Base-by-base conservation (phyloP, 64 coral and sea anemone genomes). In the Dendronephthya gigantea region DNA sequence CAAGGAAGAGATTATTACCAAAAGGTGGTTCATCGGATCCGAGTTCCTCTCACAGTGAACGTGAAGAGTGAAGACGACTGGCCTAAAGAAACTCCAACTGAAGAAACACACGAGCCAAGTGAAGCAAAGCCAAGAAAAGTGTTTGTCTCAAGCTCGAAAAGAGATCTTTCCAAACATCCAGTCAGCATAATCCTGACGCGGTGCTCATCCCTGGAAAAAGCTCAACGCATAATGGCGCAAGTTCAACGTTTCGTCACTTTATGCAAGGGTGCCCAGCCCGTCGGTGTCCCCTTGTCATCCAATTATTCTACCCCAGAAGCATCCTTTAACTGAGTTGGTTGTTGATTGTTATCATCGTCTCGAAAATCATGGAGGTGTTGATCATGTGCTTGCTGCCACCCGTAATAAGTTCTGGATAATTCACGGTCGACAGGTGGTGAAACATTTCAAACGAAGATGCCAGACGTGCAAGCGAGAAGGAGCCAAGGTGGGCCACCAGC, bases 1-100 rank as follows among this genome's bases (percentile, higher is more conserved):
- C 17, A 39, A 36, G 15, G 28, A 0, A 12, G 58, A 66, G 29
- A 15, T 23, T 27, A 36, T 79, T 28, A 34, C 37, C 36, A 9
- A 34, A 33, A 13, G 72, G 8, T 79, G 72, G 72, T 79, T 79
- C 37, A 2, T 7, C 9, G 72, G 72, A 33, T 33, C 31, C n/a
- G 72, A 79, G 13, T 79, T 79, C 72, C 72, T 79, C 37, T 79
- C 34, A 14, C 72, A 79, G n/a, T n/a, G n/a, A n/a, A n/a, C n/a
- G n/a, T n/a, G n/a, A n/a, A n/a, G 2, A 29, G 29, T 36, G 72
- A 79, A 39, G 9, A 29, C 17, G 9, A 34, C 12, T 79, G 72
- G 72, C 72, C 72, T 7, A 17, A 1, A 36, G 32, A 79, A 34
- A 29, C 0, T 0, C 72, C 25, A 28, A 16, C 37, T 6, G 32